Conservation (phyloP, 2,113 vertebrate genomes). For the Patagioenas fasciata region DNA sequence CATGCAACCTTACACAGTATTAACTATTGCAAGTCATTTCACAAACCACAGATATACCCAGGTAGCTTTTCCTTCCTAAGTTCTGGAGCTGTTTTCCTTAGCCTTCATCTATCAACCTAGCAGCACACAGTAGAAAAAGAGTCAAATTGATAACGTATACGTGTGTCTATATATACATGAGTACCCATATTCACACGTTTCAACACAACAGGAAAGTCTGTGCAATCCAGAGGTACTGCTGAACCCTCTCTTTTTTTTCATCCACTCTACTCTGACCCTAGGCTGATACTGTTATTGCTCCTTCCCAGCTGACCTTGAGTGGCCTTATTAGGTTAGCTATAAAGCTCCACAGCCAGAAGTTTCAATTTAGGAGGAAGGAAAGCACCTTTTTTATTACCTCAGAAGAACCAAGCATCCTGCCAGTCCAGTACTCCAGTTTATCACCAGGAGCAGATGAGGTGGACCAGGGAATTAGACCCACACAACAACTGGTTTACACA, state of each 20-base stretch:
- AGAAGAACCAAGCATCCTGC: background rate
- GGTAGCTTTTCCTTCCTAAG: background rate
- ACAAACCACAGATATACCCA: background rate
- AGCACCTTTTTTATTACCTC: background rate
- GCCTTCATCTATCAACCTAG: background rate
- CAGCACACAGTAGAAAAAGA: background rate
- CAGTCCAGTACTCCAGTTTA: conserved; percentile 13
- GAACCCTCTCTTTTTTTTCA: background rate
- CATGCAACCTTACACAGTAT: rapidly evolving
- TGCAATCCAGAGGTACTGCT: background rate
- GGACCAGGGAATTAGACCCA: background rate
- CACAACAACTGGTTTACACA: conserved; percentile 8
- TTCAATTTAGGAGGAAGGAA: conserved; percentile 26
- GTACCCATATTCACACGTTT: background rate
- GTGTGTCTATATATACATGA: background rate
- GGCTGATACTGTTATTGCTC: background rate
- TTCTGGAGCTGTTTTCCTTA: background rate
- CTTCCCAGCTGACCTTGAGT: background rate
- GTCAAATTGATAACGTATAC: background rate
- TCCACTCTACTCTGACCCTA: background rate
- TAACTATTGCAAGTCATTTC: background rate
- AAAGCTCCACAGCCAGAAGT: background rate
- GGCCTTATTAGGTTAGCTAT: conserved; percentile 8
- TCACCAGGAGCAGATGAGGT: background rate
- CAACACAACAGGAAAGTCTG: background rate